Evolutionary conservation across 2,888 invertebrate genomes (phyloP), one percentile per base, ranked within the genome.

Genomic region (Lasioglossum leucozonium): DNA sequence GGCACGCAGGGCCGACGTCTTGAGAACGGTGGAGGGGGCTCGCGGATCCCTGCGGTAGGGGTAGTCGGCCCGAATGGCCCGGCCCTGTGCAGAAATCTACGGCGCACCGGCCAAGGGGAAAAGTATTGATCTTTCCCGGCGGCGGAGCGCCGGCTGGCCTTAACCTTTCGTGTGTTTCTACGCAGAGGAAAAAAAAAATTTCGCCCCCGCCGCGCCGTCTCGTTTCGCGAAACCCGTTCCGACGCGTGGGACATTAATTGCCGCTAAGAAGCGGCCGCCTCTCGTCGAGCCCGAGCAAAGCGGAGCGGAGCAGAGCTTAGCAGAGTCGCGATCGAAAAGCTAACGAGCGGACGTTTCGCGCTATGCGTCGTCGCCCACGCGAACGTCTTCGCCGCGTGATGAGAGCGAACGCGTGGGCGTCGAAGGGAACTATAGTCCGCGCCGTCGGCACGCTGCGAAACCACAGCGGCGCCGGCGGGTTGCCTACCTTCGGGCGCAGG

Each of bases 161-260:
- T 89, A 81, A 90, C 91, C 88, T 82, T 89, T 84, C 67, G n/a
- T 18, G n/a, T 18, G 72, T 67, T 76, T 69, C 72, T 75, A 75
- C 83, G 88, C 71, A 69, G 62, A 72, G 62, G n/a, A n/a, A n/a
- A 76, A 88, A 83, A 77, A 86, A 85, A 79, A 62, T 72, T 67
- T 69, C 51, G 30, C 72, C 55, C 71, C 42, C 71, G n/a, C 26
- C 22, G 16, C 71, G n/a, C 26, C 22, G 16, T 30, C 62, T 30
- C 62, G 30, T 30, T 16, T 47, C 55, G 37, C 51, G 40, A 37
- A 79, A 72, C 65, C 18, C 47, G 40, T n/a, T 40, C 34, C 40
- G n/a, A 40, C 69, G 40, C 44, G 78, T 72, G 51, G 34, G 18
- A 18, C 42, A 42, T 55, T 62, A 55, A 47, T 6, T 71, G 42